phyloP scores from a whole-genome alignment of 2,113 vertebrate species.

The Ailurus styani region DNA sequence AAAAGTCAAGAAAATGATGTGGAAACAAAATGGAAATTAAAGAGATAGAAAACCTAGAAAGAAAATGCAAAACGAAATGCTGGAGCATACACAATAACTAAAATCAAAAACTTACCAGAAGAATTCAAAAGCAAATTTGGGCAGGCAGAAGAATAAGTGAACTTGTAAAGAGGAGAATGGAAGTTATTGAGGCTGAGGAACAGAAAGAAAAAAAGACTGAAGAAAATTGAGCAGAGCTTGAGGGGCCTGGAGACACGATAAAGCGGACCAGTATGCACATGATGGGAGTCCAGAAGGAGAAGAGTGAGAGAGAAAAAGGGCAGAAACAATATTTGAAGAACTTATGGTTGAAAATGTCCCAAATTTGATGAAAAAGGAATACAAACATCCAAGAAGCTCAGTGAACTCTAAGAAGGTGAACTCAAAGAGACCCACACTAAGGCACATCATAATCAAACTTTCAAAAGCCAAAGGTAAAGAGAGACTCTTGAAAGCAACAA shows the following conservation, averaged over 20 bases:
- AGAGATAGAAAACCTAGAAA: neutral
- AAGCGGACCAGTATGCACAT: neutral
- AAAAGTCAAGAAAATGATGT: neutral
- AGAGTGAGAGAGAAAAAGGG: neutral
- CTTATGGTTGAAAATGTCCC: neutral
- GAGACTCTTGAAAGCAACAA: neutral
- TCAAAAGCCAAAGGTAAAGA: neutral
- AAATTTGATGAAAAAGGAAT: neutral
- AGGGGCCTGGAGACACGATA: neutral
- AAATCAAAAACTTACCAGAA: neutral
- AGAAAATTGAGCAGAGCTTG: neutral
- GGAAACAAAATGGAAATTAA: neutral
- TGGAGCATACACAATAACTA: neutral
- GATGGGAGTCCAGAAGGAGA: neutral
- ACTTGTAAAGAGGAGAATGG: neutral
- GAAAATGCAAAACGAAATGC: neutral
- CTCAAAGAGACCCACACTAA: neutral
- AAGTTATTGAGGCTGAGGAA: neutral
- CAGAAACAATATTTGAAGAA: neutral
- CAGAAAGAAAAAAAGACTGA: neutral
- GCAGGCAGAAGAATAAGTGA: neutral
- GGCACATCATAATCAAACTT: neutral
- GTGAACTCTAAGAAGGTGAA: neutral
- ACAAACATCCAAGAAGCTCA: neutral
- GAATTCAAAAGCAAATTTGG: neutral